A percentile compares a stretch with the other conserved stretches of the same genome.
Conservation (phyloP, 2,113 vertebrate species). For the Boleophthalmus pectinirostris region DNA sequence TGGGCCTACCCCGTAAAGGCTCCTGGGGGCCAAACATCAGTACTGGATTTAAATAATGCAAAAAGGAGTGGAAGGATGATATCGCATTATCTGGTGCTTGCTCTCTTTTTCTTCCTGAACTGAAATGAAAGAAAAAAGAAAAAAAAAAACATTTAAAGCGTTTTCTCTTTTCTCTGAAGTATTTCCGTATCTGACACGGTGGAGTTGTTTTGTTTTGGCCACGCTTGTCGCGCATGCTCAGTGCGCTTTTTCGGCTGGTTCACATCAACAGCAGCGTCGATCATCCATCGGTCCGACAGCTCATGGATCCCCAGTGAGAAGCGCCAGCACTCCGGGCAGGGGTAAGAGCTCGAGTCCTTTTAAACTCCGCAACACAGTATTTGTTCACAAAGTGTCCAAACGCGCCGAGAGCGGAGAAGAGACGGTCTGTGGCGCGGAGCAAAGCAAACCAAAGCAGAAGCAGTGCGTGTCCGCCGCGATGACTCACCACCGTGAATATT, state of each 20-base stretch:
- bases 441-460: conserved; percentile 1
- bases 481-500: conserved; percentile 24
- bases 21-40: too few species aligned
- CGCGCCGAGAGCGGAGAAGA: background rate
- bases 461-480: conserved; percentile 30
- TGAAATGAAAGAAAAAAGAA: too few species aligned
- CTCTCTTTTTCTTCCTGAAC: too few species aligned
- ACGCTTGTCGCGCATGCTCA: conserved; percentile 53
- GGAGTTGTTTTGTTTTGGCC: background rate
- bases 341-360: conserved; percentile 23
- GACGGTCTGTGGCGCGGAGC: conserved; percentile 5
- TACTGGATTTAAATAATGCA: too few species aligned
- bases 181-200: background rate
- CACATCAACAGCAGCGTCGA: conserved; percentile 33
- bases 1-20: too few species aligned
- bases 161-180: background rate
- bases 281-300: conserved; percentile 28
- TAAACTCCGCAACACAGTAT: background rate
- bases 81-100: too few species aligned
- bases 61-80: too few species aligned
- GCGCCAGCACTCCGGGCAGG: conserved; percentile 31
- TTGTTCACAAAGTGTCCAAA: background rate
- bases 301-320: conserved; percentile 58
- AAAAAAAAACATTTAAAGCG: too few species aligned
- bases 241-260: conserved; percentile 19